phyloP scores from a whole-genome alignment of 1,140 invertebrate genomes.

The Sinonovacula constricta region DNA sequence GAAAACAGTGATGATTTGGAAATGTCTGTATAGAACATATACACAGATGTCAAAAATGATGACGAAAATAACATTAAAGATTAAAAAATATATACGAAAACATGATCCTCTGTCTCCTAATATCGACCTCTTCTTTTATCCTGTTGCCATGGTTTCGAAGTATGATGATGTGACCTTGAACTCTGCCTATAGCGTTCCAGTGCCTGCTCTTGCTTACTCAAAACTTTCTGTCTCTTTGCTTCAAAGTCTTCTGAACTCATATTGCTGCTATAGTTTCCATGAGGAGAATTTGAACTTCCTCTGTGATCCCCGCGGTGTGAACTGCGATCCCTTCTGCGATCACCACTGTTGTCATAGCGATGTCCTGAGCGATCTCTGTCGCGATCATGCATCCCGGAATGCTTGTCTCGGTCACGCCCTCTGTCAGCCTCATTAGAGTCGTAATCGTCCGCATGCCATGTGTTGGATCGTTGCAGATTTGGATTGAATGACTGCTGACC shows the following conservation, averaged over 20 bases:
- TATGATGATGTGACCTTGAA: neutral
- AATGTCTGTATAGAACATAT: no score
- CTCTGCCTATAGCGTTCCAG: slow-evolving; percentile 15
- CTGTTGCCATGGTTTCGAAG: neutral
- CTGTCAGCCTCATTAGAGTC: neutral
- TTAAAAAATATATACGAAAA: no score
- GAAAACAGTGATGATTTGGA: no score
- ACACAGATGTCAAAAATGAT: no score
- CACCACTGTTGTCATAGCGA: neutral
- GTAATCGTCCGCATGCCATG: slow-evolving; percentile 23
- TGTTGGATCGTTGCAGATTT: slow-evolving; percentile 29
- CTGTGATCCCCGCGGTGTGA: slow-evolving; percentile 18
- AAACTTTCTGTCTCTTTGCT: slow-evolving; percentile 13
- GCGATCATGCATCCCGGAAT: neutral
- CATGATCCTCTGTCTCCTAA: no score
- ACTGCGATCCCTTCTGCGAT: neutral
- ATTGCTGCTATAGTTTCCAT: neutral
- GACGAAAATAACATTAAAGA: no score
- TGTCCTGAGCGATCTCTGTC: neutral
- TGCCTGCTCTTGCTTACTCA: slow-evolving; percentile 18
- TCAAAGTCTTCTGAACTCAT: slow-evolving; percentile 8
- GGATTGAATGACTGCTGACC: neutral
- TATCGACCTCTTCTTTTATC: slow-evolving; percentile 2
- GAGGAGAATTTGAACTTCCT: slow-evolving; percentile 26
- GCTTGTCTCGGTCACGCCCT: neutral